These are phyloP conservation scores for Acromyrmex charruanus DNA, from an alignment of 1,140 invertebrate species.

Conservation along the genomic window DNA sequence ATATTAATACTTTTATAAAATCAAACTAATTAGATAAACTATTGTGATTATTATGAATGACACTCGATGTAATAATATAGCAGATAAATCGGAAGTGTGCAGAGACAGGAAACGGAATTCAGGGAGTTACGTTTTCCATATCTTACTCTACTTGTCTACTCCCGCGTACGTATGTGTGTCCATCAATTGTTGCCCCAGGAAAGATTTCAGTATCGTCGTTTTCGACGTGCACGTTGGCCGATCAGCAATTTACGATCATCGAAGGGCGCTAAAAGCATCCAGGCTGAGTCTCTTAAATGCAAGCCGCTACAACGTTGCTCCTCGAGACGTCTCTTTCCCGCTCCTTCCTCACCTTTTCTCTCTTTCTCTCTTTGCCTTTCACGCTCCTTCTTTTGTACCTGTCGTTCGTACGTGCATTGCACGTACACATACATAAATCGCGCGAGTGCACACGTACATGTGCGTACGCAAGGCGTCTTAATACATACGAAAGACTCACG, in stretches of 20 bases:
- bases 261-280: conserved; percentile 73
- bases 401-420: conserved; percentile 30
- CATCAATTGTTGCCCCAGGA: conserved; percentile 12
- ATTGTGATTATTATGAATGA: neutral
- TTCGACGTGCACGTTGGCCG: conserved; percentile 51
- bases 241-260: conserved; percentile 77
- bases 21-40: conserved; percentile 18
- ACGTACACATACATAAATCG: conserved; percentile 17
- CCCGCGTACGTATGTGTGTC: neutral
- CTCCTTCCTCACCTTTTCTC: neutral
- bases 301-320: conserved; percentile 26
- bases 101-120: neutral
- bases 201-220: conserved; percentile 37
- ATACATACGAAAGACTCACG: conserved; percentile 49
- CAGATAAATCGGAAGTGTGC: neutral
- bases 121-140: conserved; percentile 7
- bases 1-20: neutral
- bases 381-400: conserved; percentile 16
- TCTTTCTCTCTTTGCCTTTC: conserved; percentile 12
- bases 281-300: conserved; percentile 26
- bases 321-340: conserved; percentile 45
- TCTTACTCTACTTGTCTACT: neutral
- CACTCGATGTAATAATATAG: neutral
- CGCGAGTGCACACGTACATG: neutral
- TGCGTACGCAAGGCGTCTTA: conserved; percentile 42